These are phyloP conservation scores for Murina feae DNA, from an alignment of 2,113 vertebrate species.

Conservation along the genomic window DNA sequence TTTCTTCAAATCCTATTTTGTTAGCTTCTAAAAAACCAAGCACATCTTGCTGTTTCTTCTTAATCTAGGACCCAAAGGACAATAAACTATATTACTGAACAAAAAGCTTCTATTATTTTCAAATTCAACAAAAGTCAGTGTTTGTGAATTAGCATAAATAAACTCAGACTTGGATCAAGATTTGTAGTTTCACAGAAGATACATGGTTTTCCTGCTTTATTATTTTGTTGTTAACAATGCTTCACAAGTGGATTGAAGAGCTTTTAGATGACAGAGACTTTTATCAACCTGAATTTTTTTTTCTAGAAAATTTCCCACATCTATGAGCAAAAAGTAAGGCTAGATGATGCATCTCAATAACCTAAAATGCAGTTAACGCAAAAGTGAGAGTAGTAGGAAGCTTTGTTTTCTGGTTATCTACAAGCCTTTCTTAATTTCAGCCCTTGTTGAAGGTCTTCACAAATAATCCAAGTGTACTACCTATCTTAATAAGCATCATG, in stretches of 20 bases:
- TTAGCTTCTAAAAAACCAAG: constrained; percentile 93
- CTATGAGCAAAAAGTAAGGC: background rate
- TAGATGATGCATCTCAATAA: background rate
- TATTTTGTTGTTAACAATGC: background rate
- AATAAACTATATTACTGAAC: constrained; percentile 19
- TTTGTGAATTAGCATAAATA: background rate
- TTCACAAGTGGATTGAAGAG: background rate
- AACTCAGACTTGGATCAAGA: background rate
- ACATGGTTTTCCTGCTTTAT: background rate
- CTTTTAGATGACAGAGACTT: background rate
- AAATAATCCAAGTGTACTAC: background rate
- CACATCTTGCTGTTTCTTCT: constrained; percentile 98
- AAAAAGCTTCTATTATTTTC: background rate
- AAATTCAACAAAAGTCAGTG: background rate
- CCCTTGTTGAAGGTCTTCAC: background rate
- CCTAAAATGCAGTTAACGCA: background rate
- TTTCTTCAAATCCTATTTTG: constrained; percentile 95
- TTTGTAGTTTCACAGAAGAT: background rate
- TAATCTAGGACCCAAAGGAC: constrained; percentile 85
- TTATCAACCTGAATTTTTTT: background rate
- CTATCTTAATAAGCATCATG: background rate
- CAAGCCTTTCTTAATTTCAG: background rate
- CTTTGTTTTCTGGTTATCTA: background rate
- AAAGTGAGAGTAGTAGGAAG: background rate
- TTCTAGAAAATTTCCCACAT: background rate